These are phyloP conservation scores for Dysmachus trigonus DNA, from an alignment of 2,888 invertebrate species.

Conservation along the genomic window DNA sequence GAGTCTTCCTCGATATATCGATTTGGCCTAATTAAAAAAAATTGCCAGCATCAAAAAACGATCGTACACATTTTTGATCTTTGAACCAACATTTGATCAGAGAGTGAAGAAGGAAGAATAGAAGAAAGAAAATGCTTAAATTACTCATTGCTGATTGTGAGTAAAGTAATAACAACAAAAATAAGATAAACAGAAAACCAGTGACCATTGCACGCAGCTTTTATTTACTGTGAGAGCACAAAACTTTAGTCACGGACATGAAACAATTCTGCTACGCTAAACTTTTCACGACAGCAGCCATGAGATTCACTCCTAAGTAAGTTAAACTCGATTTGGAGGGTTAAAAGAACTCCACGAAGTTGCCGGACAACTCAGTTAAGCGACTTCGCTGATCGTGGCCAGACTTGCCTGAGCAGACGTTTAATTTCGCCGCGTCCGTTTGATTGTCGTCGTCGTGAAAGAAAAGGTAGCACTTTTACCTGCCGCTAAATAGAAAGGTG, in stretches of 20 bases:
- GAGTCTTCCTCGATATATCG: not conserved
- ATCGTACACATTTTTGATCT: not conserved
- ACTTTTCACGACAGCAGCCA: not conserved
- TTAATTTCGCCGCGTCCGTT: not conserved
- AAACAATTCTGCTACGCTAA: not conserved
- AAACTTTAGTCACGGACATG: not conserved
- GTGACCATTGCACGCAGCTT: not conserved
- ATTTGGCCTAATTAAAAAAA: not conserved
- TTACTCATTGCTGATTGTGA: not conserved
- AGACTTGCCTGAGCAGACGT: not conserved
- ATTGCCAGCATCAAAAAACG: not conserved
- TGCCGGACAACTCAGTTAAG: constrained; percentile 24
- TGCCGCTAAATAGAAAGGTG: not conserved
- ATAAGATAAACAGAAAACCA: not conserved
- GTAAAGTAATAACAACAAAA: not conserved
- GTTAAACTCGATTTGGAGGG: not conserved
- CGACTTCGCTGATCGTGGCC: constrained; percentile 26
- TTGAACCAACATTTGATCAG: not conserved
- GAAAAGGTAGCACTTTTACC: not conserved
- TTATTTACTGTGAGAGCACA: not conserved
- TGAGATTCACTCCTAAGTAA: not conserved
- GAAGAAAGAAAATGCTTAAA: not conserved
- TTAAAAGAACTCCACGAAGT: constrained; percentile 25
- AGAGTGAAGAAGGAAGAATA: not conserved
- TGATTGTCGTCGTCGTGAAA: not conserved